These are phyloP conservation scores for Capra hircus DNA, from an alignment of 2,113 vertebrate species.

Conservation along the genomic window DNA sequence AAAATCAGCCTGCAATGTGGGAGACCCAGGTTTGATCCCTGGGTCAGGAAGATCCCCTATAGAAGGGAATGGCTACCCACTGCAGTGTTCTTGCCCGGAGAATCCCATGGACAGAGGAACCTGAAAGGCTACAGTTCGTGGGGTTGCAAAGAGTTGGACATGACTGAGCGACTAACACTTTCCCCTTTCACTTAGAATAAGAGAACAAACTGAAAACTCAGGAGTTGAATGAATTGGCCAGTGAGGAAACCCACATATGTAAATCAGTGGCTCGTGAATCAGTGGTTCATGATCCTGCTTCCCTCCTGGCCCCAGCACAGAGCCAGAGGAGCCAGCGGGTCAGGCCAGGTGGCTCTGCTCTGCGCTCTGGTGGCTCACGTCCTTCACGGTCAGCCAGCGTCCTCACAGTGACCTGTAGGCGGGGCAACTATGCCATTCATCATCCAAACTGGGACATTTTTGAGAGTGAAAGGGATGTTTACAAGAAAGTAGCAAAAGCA, in stretches of 20 bases:
- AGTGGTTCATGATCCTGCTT: not conserved
- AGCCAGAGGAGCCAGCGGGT: not conserved
- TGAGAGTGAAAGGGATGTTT: not conserved
- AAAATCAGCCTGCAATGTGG: not conserved
- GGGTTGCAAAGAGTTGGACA: not conserved
- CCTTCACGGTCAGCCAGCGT: not conserved
- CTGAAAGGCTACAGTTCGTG: not conserved
- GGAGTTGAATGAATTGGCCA: not conserved
- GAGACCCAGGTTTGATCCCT: not conserved
- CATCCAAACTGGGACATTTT: not conserved
- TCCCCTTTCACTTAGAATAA: not conserved
- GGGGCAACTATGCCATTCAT: not conserved
- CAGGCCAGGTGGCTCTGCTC: not conserved
- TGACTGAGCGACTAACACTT: not conserved
- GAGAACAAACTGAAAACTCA: not conserved
- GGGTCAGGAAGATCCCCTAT: not conserved
- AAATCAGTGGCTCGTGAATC: not conserved
- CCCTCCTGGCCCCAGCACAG: not conserved
- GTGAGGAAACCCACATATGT: not conserved
- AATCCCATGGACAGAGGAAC: not conserved
- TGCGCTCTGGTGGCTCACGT: accelerated
- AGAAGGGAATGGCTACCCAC: not conserved
- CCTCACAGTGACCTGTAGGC: not conserved
- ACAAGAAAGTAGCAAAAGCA: not conserved
- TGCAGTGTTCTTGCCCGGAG: not conserved